Evolutionary conservation across 2,113 vertebrate species (phyloP).

Genomic region (Pungitius pungitius): DNA sequence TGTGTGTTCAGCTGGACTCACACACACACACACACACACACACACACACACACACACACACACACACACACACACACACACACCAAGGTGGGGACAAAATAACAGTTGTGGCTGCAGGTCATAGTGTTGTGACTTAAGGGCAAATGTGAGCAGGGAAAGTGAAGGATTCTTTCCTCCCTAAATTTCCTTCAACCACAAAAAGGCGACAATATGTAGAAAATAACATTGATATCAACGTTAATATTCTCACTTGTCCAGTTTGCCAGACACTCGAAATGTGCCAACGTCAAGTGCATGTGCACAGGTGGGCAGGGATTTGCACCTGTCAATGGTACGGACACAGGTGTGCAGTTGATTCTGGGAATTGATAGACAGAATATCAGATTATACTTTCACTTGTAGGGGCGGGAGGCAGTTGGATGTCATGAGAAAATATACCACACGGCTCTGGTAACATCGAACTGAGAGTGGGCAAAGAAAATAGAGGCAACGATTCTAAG

Average conservation of each 20-base stretch:
- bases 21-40: slow-evolving; percentile 49
- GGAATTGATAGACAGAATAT: neutral
- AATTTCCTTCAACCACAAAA: neutral
- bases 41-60: slow-evolving; percentile 50
- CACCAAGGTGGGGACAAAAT: slow-evolving; percentile 46
- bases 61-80: slow-evolving; percentile 56
- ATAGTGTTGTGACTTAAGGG: neutral
- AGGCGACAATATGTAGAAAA: too few species aligned
- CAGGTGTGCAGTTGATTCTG: slow-evolving; percentile 20
- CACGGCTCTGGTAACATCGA: neutral
- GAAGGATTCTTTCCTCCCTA: neutral
- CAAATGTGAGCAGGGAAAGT: neutral
- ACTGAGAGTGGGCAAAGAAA: slow-evolving; percentile 1
- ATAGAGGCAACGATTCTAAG: neutral
- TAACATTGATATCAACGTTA: neutral
- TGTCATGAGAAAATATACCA: neutral
- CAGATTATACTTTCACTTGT: neutral
- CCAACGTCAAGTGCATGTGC: neutral
- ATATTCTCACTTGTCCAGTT: neutral
- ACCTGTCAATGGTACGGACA: slow-evolving; percentile 23
- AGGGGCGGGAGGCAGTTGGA: neutral
- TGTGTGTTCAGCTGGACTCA: slow-evolving; percentile 76
- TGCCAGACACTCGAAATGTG: neutral
- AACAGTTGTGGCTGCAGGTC: slow-evolving; percentile 45
- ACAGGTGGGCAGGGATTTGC: neutral